Percentiles rank a stretch among this genome's conserved stretches.
phyloP scores from a whole-genome alignment of 2,113 vertebrate species.

The Eulemur rufifrons region DNA sequence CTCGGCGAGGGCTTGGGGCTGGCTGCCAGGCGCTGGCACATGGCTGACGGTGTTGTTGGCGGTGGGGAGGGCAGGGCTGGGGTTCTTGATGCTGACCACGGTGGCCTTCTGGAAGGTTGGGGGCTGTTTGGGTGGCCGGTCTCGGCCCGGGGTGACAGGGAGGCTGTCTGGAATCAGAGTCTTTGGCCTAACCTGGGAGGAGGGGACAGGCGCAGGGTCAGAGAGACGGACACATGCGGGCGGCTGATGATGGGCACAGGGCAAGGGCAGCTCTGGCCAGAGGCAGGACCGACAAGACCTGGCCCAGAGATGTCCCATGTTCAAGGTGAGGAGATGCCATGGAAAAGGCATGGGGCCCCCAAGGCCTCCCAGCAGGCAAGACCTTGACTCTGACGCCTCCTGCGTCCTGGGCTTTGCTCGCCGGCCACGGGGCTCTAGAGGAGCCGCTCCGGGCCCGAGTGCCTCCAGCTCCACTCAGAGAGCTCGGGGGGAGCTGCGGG shows the following conservation, averaged over 20 bases:
- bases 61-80: conserved; percentile 92
- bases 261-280: accelerated
- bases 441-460: accelerated
- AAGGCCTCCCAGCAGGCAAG: accelerated
- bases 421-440: accelerated
- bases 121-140: conserved; percentile 90
- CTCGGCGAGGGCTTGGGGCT: conserved; percentile 75
- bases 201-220: neutral
- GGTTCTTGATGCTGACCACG: conserved; percentile 91
- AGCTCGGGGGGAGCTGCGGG: no score
- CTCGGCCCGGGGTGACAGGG: conserved; percentile 90
- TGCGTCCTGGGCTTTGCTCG: accelerated
- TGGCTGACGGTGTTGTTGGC: conserved; percentile 96
- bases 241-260: accelerated
- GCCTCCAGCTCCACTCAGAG: neutral
- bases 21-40: conserved; percentile 83
- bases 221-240: neutral
- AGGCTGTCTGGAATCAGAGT: conserved; percentile 98
- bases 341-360: accelerated
- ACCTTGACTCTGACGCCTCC: neutral
- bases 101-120: conserved; percentile 91
- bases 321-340: accelerated
- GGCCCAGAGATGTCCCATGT: accelerated
- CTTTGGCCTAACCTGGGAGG: conserved; percentile 97
- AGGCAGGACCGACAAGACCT: neutral